Evolutionary conservation across 1,140 invertebrate species (phyloP).

Genomic region (Drosophila tani): DNA sequence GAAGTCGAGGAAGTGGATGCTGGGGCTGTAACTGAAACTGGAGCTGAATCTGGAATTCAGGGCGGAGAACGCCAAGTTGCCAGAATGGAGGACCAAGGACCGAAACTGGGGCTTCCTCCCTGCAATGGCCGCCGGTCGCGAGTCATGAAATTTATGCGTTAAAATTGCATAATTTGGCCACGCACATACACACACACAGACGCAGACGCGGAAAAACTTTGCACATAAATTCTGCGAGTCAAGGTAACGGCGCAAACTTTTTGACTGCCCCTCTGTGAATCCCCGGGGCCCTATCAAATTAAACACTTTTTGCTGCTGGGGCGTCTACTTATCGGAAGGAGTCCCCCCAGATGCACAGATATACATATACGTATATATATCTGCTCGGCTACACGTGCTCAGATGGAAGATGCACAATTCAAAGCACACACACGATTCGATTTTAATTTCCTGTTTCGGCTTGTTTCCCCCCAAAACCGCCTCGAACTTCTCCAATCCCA

Average conservation of each 20-base stretch:
- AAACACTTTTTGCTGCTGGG: conserved; percentile 61
- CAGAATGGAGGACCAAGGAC: not conserved
- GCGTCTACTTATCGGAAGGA: conserved; percentile 53
- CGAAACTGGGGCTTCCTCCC: conserved; percentile 34
- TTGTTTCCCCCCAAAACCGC: conserved; percentile 28
- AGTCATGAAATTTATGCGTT: conserved; percentile 79
- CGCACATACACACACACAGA: conserved; percentile 28
- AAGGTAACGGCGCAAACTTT: conserved; percentile 76
- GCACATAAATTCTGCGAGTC: conserved; percentile 76
- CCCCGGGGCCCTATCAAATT: conserved; percentile 66
- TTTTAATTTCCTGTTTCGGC: conserved; percentile 79
- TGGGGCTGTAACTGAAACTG: conserved; percentile 12
- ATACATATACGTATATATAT: conserved; percentile 4
- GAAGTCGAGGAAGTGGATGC: conserved; percentile 20
- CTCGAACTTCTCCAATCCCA: conserved; percentile 9
- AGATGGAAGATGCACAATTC: conserved; percentile 33
- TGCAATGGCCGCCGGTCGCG: conserved; percentile 46
- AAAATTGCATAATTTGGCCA: conserved; percentile 77
- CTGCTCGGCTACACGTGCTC: conserved; percentile 18
- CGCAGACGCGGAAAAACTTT: conserved; percentile 58
- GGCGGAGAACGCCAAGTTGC: not conserved
- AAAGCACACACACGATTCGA: conserved; percentile 53
- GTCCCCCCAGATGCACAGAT: conserved; percentile 18
- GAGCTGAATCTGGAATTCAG: conserved; percentile 4
- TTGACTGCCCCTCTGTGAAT: conserved; percentile 47